Evolutionary conservation across 2,888 invertebrate genomes (phyloP).

Genomic region (Polydrusus pterygomalis): DNA sequence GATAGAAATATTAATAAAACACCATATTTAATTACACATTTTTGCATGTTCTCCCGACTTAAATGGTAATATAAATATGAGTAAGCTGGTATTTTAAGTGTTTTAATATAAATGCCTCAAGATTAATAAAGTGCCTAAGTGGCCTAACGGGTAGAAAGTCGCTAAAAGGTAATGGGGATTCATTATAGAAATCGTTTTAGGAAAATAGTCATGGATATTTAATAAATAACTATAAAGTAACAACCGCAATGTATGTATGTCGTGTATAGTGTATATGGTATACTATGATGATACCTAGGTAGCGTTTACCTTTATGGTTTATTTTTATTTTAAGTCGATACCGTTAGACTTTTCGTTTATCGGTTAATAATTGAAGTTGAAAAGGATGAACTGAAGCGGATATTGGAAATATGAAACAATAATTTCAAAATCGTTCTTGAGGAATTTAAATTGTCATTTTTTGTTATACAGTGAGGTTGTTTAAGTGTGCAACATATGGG

Average conservation of each 20-base stretch:
- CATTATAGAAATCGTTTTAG: slow-evolving; percentile 22
- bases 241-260: slow-evolving; percentile 3
- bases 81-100: slow-evolving; percentile 3
- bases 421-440: too few relatives aligned
- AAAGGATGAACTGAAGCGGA: too few relatives aligned
- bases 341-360: too few relatives aligned
- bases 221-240: background rate
- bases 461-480: too few relatives aligned
- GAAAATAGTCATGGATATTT: slow-evolving; percentile 22
- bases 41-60: slow-evolving; percentile 3
- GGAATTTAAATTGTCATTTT: too few relatives aligned
- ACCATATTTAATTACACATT: slow-evolving; percentile 15
- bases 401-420: too few relatives aligned
- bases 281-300: too few relatives aligned
- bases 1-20: slow-evolving; percentile 1
- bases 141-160: slow-evolving; percentile 9
- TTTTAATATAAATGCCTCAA: slow-evolving; percentile 23
- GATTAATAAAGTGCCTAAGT: slow-evolving; percentile 26
- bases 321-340: too few relatives aligned
- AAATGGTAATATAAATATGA: slow-evolving; percentile 15
- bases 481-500: too few relatives aligned
- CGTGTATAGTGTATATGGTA: too few relatives aligned
- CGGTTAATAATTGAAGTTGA: too few relatives aligned
- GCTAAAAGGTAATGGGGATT: slow-evolving; percentile 23
- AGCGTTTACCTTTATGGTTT: too few relatives aligned